Percentiles rank a stretch among this genome's conserved stretches.
phyloP scores from a whole-genome alignment of 1,140 invertebrate genomes.

The Dreissena polymorpha region DNA sequence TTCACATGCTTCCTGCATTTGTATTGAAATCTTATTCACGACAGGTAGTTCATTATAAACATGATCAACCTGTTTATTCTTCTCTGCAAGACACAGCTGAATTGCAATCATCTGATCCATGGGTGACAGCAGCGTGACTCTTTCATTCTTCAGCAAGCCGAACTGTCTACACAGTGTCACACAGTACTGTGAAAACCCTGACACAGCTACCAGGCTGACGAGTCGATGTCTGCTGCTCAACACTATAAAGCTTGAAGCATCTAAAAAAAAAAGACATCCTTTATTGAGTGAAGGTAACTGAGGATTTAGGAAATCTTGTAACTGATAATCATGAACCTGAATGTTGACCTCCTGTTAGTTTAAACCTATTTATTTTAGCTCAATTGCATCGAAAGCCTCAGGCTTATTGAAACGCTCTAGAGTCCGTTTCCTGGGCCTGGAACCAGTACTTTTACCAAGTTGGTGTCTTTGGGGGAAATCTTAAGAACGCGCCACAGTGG shows the following conservation, averaged over 20 bases:
- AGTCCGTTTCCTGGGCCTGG: too few relatives aligned
- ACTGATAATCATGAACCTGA: not conserved
- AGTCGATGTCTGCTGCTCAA: slow-evolving; percentile 33
- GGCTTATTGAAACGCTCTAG: too few relatives aligned
- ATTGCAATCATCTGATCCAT: slow-evolving; percentile 68
- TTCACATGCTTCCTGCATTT: too few relatives aligned
- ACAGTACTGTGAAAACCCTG: slow-evolving; percentile 51
- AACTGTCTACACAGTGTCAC: slow-evolving; percentile 59
- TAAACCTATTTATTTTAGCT: too few relatives aligned
- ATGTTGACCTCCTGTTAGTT: too few relatives aligned
- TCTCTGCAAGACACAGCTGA: slow-evolving; percentile 67
- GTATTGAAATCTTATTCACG: too few relatives aligned
- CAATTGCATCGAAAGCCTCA: too few relatives aligned
- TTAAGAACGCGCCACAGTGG: too few relatives aligned
- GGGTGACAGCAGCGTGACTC: slow-evolving; percentile 60
- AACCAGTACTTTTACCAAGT: too few relatives aligned
- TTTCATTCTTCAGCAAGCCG: slow-evolving; percentile 62
- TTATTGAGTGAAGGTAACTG: not conserved
- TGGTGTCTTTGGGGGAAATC: too few relatives aligned
- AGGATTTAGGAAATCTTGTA: not conserved
- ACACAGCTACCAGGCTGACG: not conserved
- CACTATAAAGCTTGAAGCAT: not conserved
- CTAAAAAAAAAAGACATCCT: not conserved
- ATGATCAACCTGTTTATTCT: slow-evolving; percentile 63
- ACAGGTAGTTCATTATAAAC: too few relatives aligned